phyloP scores from a whole-genome alignment of 1,140 invertebrate genomes.

The Akabosia matsudoensis region DNA sequence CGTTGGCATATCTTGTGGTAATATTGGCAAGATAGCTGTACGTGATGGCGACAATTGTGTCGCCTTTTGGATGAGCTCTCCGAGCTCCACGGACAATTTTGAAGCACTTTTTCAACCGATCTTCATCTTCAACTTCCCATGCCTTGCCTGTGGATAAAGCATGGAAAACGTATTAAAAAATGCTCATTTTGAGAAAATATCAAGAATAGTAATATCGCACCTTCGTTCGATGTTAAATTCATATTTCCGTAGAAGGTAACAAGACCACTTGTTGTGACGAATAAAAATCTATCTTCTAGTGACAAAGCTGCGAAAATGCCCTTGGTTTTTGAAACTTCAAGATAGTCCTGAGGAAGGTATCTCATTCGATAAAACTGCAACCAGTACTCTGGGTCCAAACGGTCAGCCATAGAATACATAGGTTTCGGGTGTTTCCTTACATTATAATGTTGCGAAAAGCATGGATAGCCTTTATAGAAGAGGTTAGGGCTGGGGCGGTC shows the following conservation, averaged over 20 bases:
- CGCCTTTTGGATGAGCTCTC: not conserved
- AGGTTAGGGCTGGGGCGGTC: not conserved
- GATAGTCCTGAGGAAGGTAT: not conserved
- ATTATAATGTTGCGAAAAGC: not conserved
- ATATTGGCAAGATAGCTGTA: too few relatives aligned
- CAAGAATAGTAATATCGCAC: too few relatives aligned
- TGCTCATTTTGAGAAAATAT: not conserved
- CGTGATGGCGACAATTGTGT: not conserved
- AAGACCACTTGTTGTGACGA: not conserved
- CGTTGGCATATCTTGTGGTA: too few relatives aligned
- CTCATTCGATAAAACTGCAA: not conserved
- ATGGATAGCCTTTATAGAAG: not conserved
- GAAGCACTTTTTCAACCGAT: not conserved
- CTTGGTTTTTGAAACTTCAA: not conserved
- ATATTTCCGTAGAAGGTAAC: not conserved
- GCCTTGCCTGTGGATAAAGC: too few relatives aligned
- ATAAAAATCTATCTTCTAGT: not conserved
- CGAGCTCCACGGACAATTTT: not conserved
- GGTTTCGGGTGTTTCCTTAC: not conserved
- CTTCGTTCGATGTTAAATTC: not conserved
- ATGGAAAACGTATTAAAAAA: not conserved
- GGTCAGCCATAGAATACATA: not conserved
- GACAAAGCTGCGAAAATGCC: not conserved
- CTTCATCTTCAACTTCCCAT: not conserved
- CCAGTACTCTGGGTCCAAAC: not conserved